Evolutionary conservation across 2,113 vertebrate genomes (phyloP).

Genomic region (Xenotilapia longispinis): DNA sequence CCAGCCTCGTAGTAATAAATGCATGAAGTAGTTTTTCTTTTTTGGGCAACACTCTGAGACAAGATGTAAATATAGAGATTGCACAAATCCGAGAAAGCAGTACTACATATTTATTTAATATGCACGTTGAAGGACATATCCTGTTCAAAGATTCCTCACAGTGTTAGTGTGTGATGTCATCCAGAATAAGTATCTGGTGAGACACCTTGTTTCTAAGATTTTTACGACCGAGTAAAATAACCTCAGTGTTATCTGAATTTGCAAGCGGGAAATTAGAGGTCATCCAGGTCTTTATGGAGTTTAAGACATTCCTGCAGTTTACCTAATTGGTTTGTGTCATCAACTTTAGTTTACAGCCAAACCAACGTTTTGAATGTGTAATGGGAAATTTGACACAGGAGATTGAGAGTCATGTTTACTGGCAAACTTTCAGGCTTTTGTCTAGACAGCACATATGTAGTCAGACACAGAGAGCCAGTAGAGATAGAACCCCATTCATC

Average conservation of each 20-base stretch:
- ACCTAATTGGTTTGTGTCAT: background rate
- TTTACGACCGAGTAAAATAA: background rate
- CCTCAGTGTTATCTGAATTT: background rate
- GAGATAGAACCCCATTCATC: background rate
- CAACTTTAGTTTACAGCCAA: background rate
- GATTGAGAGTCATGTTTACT: background rate
- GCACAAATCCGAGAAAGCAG: background rate
- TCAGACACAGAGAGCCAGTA: background rate
- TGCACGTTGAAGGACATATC: background rate
- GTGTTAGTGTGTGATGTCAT: background rate
- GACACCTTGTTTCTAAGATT: background rate
- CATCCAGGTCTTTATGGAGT: background rate
- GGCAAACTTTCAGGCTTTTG: background rate
- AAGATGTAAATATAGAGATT: background rate
- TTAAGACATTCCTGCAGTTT: background rate
- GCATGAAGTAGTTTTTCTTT: background rate
- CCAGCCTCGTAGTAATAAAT: background rate
- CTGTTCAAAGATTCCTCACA: background rate
- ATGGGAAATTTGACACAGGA: background rate
- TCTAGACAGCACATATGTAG: background rate
- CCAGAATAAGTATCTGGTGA: background rate
- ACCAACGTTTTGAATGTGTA: background rate
- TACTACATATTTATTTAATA: background rate
- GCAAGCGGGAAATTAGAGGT: background rate
- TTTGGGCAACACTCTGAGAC: background rate